Base-by-base conservation (phyloP, 2,888 invertebrate species). In the Coenonympha arcania region DNA sequence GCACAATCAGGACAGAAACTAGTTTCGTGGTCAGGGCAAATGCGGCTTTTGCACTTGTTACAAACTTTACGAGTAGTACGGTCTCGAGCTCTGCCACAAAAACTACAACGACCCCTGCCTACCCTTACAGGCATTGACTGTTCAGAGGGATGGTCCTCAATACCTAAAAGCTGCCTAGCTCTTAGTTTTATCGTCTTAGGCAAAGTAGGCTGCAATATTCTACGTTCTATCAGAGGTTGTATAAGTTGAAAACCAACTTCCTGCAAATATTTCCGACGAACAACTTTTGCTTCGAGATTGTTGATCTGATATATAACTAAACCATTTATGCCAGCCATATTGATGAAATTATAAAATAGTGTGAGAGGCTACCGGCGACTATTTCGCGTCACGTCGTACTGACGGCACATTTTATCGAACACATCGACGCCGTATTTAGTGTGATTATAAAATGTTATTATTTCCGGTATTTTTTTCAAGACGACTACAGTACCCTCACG, bases 341-440 rank as follows among this genome's bases (percentile, higher is more conserved):
- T 37, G 15, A 37, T 15, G 16, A 15, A 37, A 37, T 37, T 37
- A 18, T 15, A 37, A 37, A 18, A 37, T 15, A 37, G 20, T 37
- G 36, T 37, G 18, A 37, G 36, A n/a, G 36, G 36, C 36, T 19
- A 37, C n/a, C 36, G 15, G 9, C 36, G 18, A 18, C 18, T 18
- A 18, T 37, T 37, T 37, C 36, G 18, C 18, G 36, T 15, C 15
- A 37, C 18, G 37, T 20, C 20, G 11, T 37, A 37, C 22, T 37
- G 37, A n/a, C 20, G 18, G 18, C 37, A 37, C 37, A 37, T 37
- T 22, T 22, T 37, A 20, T 37, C 37, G 20, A 37, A 11, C 15
- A 37, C 18, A 37, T 37, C 37, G 11, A 37, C 37, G 11, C 37
- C 37, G 18, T 19, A 37, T 19, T 37, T 37, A 11, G 37, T 37